Conservation (phyloP, 2,888 invertebrate genomes). For the Plutella xylostella region DNA sequence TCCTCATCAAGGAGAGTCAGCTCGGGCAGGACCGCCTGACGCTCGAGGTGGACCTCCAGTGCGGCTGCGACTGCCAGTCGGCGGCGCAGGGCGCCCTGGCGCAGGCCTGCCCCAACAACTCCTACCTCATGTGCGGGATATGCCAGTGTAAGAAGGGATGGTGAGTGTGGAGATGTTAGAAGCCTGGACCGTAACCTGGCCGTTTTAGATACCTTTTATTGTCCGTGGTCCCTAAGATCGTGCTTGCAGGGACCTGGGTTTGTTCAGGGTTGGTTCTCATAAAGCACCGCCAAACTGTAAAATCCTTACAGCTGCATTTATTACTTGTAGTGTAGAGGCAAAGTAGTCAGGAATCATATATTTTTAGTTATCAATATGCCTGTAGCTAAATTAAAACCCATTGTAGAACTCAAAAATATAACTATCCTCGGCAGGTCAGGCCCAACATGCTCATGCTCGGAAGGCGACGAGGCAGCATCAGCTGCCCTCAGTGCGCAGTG, state of each 20-base stretch:
- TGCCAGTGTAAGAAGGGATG: conserved; percentile 74
- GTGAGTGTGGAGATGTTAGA: too few relatives aligned
- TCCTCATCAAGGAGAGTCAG: conserved; percentile 81
- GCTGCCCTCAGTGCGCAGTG: conserved; percentile 42
- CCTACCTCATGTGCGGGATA: conserved; percentile 73
- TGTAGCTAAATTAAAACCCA: too few relatives aligned
- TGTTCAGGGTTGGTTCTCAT: too few relatives aligned
- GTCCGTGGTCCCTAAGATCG: too few relatives aligned
- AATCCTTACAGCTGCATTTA: too few relatives aligned
- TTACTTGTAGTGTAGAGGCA: too few relatives aligned
- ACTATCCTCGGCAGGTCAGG: conserved; percentile 50
- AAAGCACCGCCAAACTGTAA: too few relatives aligned
- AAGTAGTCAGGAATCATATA: too few relatives aligned
- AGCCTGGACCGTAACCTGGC: too few relatives aligned
- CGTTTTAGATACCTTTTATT: too few relatives aligned
- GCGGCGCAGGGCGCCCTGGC: conserved; percentile 29
- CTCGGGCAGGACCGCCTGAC: conserved; percentile 77
- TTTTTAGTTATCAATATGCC: too few relatives aligned
- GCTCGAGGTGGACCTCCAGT: conserved; percentile 79
- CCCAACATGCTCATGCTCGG: conserved; percentile 64
- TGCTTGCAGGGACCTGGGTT: too few relatives aligned
- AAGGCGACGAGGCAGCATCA: conserved; percentile 50
- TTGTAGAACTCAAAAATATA: neutral
- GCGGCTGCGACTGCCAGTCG: conserved; percentile 75
- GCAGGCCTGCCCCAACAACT: conserved; percentile 57